These are phyloP conservation scores for Paralvinella palmiformis DNA, from an alignment of 1,140 invertebrate species.

Conservation along the genomic window DNA sequence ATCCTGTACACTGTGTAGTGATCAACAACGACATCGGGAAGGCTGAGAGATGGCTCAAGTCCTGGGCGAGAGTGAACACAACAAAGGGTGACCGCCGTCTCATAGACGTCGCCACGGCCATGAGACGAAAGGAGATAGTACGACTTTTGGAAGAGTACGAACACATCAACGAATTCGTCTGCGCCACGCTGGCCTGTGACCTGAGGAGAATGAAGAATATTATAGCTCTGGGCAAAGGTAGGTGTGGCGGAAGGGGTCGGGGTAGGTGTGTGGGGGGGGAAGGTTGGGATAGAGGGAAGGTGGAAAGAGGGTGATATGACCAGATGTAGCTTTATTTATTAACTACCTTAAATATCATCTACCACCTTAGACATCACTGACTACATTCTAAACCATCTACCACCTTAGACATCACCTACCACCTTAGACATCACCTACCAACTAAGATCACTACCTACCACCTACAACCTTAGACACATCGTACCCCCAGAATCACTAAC, in stretches of 20 bases:
- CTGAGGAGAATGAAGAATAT: constrained; percentile 22
- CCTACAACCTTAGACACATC: too few species aligned
- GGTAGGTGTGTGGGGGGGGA: too few species aligned
- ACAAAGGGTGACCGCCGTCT: constrained; percentile 18
- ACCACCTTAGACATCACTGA: too few species aligned
- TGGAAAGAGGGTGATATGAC: too few species aligned
- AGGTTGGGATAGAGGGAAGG: too few species aligned
- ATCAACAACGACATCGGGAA: constrained; percentile 22
- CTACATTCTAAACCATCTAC: too few species aligned
- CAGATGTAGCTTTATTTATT: too few species aligned
- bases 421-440: too few species aligned
- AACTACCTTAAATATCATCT: too few species aligned
- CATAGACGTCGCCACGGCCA: constrained; percentile 20
- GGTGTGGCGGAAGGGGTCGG: background rate
- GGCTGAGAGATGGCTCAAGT: constrained; percentile 21
- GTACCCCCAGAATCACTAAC: too few species aligned
- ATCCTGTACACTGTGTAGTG: constrained; percentile 17
- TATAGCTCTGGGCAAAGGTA: constrained; percentile 24
- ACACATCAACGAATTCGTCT: constrained; percentile 30
- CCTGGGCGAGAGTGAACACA: constrained; percentile 23
- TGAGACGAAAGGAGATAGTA: constrained; percentile 16
- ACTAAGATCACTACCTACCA: too few species aligned
- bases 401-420: too few species aligned
- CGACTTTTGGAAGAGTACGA: constrained; percentile 20
- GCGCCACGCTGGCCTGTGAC: constrained; percentile 25